A percentile compares a stretch with the other conserved stretches of the same genome.
Evolutionary conservation across 2,888 invertebrate species (phyloP).

Genomic region (Listrodromus nycthemerus): DNA sequence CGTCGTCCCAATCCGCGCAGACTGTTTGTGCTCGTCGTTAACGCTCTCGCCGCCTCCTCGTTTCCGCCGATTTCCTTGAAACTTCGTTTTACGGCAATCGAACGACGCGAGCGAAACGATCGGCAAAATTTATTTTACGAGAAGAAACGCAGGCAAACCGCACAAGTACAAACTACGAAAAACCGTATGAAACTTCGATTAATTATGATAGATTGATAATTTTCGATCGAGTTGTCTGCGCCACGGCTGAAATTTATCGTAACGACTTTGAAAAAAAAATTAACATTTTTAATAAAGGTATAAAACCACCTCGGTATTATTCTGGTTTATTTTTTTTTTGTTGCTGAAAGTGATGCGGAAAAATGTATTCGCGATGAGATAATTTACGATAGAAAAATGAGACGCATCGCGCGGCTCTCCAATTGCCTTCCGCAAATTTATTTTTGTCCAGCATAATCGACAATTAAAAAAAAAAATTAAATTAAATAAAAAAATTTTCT

Average conservation of each 20-base stretch:
- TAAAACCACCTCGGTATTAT: too few species aligned
- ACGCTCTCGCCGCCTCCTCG: slow-evolving; percentile 22
- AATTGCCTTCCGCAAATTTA: too few species aligned
- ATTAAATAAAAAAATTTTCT: too few species aligned
- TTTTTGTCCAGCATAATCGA: too few species aligned
- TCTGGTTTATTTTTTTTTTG: too few species aligned
- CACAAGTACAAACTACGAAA: neutral
- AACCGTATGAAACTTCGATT: neutral
- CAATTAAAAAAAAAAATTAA: neutral
- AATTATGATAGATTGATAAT: neutral
- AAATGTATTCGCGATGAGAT: too few species aligned
- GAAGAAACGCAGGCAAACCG: neutral
- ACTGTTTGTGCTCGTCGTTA: slow-evolving; percentile 17
- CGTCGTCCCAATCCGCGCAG: slow-evolving; percentile 65
- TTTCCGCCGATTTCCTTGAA: slow-evolving; percentile 59
- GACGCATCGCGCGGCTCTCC: too few species aligned
- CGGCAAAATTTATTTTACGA: neutral
- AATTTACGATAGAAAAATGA: too few species aligned
- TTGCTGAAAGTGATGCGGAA: too few species aligned
- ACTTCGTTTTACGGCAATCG: slow-evolving; percentile 16
- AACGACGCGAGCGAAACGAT: neutral
- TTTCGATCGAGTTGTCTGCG: neutral
- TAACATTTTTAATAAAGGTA: too few species aligned
- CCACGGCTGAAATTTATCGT: too few species aligned
- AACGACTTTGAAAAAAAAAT: too few species aligned